These are phyloP conservation scores for Tachycineta bicolor DNA, from an alignment of 2,113 vertebrate species.

Conservation along the genomic window DNA sequence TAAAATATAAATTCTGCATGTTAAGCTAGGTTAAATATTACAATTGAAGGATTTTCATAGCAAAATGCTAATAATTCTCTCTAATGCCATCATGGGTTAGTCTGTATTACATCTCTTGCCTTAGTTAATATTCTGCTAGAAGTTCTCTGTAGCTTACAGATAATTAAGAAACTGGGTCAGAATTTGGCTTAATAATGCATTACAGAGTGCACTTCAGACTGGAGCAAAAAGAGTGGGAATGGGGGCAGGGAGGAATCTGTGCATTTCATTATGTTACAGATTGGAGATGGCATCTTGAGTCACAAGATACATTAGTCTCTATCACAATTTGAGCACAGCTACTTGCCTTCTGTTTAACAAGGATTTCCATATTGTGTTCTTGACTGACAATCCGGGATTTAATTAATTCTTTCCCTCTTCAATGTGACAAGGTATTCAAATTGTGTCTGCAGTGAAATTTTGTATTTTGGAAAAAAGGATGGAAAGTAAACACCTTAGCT, in stretches of 20 bases:
- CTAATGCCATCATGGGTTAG: neutral
- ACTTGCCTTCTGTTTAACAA: slow-evolving; percentile 2
- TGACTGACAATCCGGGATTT: neutral
- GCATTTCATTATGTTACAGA: slow-evolving; percentile 28
- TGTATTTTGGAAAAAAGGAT: neutral
- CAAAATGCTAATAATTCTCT: slow-evolving; percentile 14
- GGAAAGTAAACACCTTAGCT: neutral
- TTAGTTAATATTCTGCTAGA: slow-evolving; percentile 61
- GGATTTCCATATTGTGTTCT: slow-evolving; percentile 34
- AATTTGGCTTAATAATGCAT: slow-evolving; percentile 66
- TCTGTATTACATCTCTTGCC: neutral
- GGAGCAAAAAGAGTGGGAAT: neutral
- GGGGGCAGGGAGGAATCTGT: slow-evolving; percentile 34
- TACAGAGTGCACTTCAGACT: slow-evolving; percentile 29
- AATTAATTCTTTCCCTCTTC: slow-evolving; percentile 33
- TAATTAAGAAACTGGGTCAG: slow-evolving; percentile 69
- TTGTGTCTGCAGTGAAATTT: neutral
- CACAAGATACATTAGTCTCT: slow-evolving; percentile 15
- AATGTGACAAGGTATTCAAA: neutral
- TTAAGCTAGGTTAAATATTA: neutral
- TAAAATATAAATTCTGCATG: neutral
- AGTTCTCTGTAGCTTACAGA: slow-evolving; percentile 45
- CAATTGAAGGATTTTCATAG: neutral
- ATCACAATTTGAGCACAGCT: neutral
- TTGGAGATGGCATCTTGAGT: slow-evolving; percentile 44